Evolutionary conservation across 2,888 invertebrate genomes (phyloP), one percentile per base, ranked within the genome.

Genomic region (Nomada hirtipes): DNA sequence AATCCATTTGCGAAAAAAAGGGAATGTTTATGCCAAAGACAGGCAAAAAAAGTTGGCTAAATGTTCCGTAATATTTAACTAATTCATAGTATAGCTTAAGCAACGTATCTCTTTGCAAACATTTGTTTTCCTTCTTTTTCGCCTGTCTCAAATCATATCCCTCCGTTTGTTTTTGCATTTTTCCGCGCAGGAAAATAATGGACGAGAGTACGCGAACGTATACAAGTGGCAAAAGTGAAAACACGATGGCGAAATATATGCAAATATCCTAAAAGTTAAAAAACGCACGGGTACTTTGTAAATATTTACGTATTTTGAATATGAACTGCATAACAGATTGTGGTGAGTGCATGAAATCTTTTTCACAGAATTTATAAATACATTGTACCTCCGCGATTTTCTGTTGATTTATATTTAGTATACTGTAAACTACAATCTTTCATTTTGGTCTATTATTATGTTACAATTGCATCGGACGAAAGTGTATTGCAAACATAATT

Each of bases 81-180:
- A 61, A 60, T 60, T 69, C 42, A 13, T 42, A 26, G 23, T 11
- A 4, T 53, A n/a, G 61, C 42, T 50, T 59, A 60, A 20, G 18
- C 26, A 15, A 29, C 26, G 47, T 65, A 63, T 50, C 42, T 42
- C 57, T 64, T 36, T 61, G 60, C 55, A 26, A 44, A 50, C 67
- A 60, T 68, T 76, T 76, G 68, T 61, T 29, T 47, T 15, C 61
- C 23, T 60, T 61, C 60, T 75, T 76, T 76, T 47, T 44, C 60
- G 23, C 47, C 52, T 2, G 36, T 57, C 60, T 60, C 67, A 47
- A 50, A 44, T 52, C 59, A 42, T n/a, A 26, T 20, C 29, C 20
- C 53, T 67, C 47, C 53, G 36, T 67, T 47, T 11, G 7, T 13
- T 44, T 10, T 36, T 18, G n/a, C n/a, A 47, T 65, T 67, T 78